Evolutionary conservation across 2,113 vertebrate species (phyloP).

Genomic region (Cyphomyrus discorhynchus): DNA sequence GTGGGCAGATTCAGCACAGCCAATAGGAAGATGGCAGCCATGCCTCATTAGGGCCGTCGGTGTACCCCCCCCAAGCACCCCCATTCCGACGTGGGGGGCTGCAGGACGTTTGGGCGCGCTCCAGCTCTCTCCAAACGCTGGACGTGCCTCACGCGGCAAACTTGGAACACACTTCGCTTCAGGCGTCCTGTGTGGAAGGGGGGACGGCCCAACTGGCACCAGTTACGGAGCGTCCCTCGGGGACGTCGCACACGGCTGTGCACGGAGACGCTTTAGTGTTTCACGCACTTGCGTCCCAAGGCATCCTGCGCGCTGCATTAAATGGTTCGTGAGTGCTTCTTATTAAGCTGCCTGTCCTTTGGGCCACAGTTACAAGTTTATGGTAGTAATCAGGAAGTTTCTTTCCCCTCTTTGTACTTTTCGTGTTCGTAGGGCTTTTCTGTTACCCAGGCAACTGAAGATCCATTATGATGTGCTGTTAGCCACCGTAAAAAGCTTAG

Average conservation of each 20-base stretch:
- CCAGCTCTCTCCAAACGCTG: background rate
- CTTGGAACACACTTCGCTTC: background rate
- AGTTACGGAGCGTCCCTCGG: background rate
- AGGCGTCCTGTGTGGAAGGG: background rate
- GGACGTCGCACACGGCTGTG: background rate
- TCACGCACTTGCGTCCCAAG: background rate
- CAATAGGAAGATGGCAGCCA: background rate
- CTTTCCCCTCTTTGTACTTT: constrained; percentile 16
- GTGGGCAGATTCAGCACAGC: background rate
- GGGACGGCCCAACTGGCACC: background rate
- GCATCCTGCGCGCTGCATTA: background rate
- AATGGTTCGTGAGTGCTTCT: background rate
- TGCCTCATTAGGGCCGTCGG: background rate
- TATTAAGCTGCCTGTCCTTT: background rate
- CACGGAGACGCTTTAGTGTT: background rate
- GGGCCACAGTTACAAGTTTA: background rate
- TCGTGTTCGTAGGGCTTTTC: constrained; percentile 26
- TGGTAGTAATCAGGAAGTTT: background rate
- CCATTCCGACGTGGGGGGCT: background rate
- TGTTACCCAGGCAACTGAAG: constrained; percentile 34
- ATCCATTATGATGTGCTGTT: constrained; percentile 27
- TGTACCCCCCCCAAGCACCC: background rate
- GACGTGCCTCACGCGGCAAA: background rate
- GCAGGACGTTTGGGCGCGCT: background rate
- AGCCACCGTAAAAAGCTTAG: constrained; percentile 19